Conservation (phyloP, 2,888 invertebrate species). For the Nycteola revayana region DNA sequence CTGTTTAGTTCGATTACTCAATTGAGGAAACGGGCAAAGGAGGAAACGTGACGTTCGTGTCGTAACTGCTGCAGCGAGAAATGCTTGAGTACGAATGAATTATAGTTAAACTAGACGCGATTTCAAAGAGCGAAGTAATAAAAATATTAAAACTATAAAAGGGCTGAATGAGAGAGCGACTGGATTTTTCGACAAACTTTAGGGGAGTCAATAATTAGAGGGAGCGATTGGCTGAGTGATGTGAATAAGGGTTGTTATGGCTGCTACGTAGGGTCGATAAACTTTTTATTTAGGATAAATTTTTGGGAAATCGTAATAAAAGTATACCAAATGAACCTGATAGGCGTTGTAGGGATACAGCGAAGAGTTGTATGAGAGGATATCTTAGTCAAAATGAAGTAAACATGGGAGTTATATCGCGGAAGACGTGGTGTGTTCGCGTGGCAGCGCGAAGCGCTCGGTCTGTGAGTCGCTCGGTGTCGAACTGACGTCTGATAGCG, state of each 20-base stretch:
- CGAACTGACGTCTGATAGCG: slow-evolving; percentile 67
- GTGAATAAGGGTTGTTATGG: slow-evolving; percentile 77
- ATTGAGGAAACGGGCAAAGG: slow-evolving; percentile 44
- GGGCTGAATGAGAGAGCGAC: slow-evolving; percentile 56
- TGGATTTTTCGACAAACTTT: slow-evolving; percentile 60
- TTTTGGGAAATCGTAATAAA: slow-evolving; percentile 11
- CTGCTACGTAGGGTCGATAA: slow-evolving; percentile 71
- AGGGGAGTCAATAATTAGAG: slow-evolving; percentile 80
- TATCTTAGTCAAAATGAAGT: slow-evolving; percentile 15
- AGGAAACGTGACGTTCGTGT: slow-evolving; percentile 43
- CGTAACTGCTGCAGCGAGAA: slow-evolving; percentile 33
- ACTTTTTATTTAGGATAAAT: slow-evolving; percentile 44
- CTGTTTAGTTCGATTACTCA: slow-evolving; percentile 42
- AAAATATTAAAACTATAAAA: slow-evolving; percentile 68
- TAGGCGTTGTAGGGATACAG: slow-evolving; percentile 7
- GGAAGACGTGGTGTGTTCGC: slow-evolving; percentile 45
- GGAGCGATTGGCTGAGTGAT: slow-evolving; percentile 71
- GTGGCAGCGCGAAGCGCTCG: slow-evolving; percentile 66
- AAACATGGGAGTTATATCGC: slow-evolving; percentile 63
- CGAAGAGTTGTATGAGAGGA: slow-evolving; percentile 12
- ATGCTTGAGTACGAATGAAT: slow-evolving; percentile 19
- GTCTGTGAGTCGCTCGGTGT: slow-evolving; percentile 68
- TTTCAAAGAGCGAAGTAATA: slow-evolving; percentile 50
- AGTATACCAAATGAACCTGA: slow-evolving; percentile 18
- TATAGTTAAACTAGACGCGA: slow-evolving; percentile 32